Base-by-base conservation (phyloP, 2,113 vertebrate species). In the Microcebus murinus region DNA sequence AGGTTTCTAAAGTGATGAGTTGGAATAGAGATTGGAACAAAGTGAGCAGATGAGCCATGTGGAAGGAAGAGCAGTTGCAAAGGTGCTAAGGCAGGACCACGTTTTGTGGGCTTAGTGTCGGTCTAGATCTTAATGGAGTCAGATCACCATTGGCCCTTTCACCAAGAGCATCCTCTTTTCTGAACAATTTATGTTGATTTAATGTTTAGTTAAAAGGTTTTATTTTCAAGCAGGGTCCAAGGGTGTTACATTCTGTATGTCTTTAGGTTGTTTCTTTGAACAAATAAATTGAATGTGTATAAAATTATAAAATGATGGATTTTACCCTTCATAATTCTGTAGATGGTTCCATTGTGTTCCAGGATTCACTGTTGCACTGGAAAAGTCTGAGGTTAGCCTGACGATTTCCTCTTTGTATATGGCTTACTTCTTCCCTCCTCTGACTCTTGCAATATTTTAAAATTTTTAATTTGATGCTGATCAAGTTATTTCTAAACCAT, bases 401-500 rank as follows among this genome's bases (percentile, higher is more conserved):
- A n/a, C 17, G 52, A 57, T 61, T 80, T 90, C 65, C 14, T 55
- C 50, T 81, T 55, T 92, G 63, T 71, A 55, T 39, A 4, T 80
- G 20, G 29, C 48, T 65, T 95, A 34, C 27, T 0, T 34, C 12
- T 21, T 63, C 20, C 6, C 18, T 34, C 25, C 12, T 52, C 18
- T 14, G 34, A 42, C 50, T 34, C 48, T 50, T 70, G 8, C 8
- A 77, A 9, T 52, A 71, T 83, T 45, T 57, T 27, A 63, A 29
- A 63, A 25, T 77, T 61, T 63, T 76, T 17, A 11, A 20, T 79
- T 96, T 85, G 63, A 10, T 87, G 18, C 81, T 61, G 31, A 48
- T 31, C 59, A 65, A 90, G 92, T 73, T 73, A 84, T 80, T 87
- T 94, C 73, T 79, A 92, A 88, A 67, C 59, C 71, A 13, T 82